Percentiles rank a stretch among this genome's conserved stretches.
phyloP scores from a whole-genome alignment of 1,140 invertebrate species.

The Sarcophaga bullata region DNA sequence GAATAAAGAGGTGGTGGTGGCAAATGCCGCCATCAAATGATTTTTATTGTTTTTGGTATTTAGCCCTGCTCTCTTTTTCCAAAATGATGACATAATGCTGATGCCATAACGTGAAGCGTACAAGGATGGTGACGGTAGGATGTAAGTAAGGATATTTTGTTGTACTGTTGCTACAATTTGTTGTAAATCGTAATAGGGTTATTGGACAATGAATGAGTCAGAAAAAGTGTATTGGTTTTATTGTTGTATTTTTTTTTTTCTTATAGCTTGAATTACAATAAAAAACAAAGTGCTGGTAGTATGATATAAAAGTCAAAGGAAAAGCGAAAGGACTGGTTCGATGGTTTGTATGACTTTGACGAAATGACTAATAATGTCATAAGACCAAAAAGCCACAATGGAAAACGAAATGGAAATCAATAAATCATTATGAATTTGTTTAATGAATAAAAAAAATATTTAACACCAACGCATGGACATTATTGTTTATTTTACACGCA shows the following conservation, averaged over 20 bases:
- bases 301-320: background rate
- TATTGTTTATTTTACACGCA: no score
- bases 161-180: background rate
- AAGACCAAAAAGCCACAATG: no score
- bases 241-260: no score
- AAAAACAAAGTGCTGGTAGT: background rate
- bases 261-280: no score
- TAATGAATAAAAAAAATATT: background rate
- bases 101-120: no score
- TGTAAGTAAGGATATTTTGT: background rate
- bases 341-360: no score
- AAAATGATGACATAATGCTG: slow-evolving; percentile 3
- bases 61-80: background rate
- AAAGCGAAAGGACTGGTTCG: background rate
- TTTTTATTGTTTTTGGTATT: no score
- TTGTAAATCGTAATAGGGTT: background rate
- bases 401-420: slow-evolving; percentile 1
- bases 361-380: background rate
- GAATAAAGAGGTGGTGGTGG: no score
- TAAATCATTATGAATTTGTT: slow-evolving; percentile 1
- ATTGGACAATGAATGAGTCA: background rate
- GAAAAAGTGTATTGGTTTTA: no score
- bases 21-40: no score
- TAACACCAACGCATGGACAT: no score
- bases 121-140: background rate